Percentiles rank a stretch among this genome's conserved stretches.
Evolutionary conservation across 2,113 vertebrate genomes (phyloP).

Genomic region (Ancistrus triradiatus): DNA sequence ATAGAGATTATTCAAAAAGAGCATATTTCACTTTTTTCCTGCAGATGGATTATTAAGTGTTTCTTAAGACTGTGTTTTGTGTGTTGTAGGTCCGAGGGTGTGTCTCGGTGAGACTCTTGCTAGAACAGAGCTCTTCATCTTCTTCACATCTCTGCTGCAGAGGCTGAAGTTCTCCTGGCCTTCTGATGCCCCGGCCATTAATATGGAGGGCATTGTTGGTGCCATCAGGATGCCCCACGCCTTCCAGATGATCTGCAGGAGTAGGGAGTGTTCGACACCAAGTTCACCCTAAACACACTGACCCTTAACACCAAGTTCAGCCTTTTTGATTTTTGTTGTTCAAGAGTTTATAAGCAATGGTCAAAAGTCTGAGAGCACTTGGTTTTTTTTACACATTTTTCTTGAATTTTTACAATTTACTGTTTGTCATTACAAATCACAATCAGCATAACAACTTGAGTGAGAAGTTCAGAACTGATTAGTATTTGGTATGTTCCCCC

Average conservation of each 20-base stretch:
- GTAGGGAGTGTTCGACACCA: constrained; percentile 54
- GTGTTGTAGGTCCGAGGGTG: constrained; percentile 56
- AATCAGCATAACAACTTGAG: too few relatives aligned
- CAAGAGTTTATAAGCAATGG: too few relatives aligned
- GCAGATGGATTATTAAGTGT: background rate
- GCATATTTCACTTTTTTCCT: background rate
- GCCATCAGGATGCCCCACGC: constrained; percentile 2
- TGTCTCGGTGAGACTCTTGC: constrained; percentile 69
- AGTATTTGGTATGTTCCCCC: too few relatives aligned
- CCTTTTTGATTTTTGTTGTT: too few relatives aligned
- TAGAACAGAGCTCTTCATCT: constrained; percentile 47
- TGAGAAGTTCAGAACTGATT: too few relatives aligned
- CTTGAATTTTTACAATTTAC: too few relatives aligned
- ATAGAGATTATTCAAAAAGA: too few relatives aligned
- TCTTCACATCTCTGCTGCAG: background rate
- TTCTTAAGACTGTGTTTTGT: background rate
- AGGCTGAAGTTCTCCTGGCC: constrained; percentile 58
- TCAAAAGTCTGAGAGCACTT: too few relatives aligned
- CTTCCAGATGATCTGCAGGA: constrained; percentile 23
- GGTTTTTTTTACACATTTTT: too few relatives aligned
- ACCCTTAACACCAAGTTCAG: too few relatives aligned
- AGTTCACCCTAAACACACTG: too few relatives aligned
- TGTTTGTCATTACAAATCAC: too few relatives aligned
- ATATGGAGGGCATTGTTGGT: constrained; percentile 32
- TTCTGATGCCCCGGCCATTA: background rate